Base-by-base conservation (phyloP, 2,797 vertebrate genomes). In the Centroberyx gerrardi region DNA sequence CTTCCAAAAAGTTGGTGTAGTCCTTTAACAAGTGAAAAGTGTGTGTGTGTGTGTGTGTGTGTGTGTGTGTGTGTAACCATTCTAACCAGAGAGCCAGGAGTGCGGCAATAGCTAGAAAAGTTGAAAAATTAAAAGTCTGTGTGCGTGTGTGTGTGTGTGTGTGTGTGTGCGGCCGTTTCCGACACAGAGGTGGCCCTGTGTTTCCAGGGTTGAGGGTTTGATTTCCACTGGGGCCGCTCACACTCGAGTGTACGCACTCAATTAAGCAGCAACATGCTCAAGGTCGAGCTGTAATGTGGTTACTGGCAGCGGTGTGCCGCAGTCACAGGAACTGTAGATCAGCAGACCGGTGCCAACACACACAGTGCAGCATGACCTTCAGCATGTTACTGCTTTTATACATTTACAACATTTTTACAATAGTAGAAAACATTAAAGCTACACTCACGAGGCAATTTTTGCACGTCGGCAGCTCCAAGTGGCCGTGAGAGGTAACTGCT, bases 261-360 rank as follows among this genome's bases (percentile, higher is more conserved):
- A 73, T 85, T 66, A 82, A 65, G 65, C 79, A 72, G 29, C 51
- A 70, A 69, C 80, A 58, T 69, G 42, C 14, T 72, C 22, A 86
- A 90, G 87, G 87, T 87, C 76, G 12, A 10, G 8, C 28, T 28
- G 42, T 0, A 14, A 59, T 15, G 44, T 3, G 49, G 59, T 74
- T 80, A 40, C 38, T 84, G 83, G 85, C 85, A 83, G 77, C 78
- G 17, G 22, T 2, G 51, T 54, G 40, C 17, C 74, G 68, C 65
- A 80, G 73, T 78, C 79, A 74, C 64, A 87, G 68, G 78, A 83
- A 80, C 80, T 78, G 85, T 56, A 81, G 77, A 84, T 81, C 68
- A 63, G 76, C 33, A 33, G 4, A 7, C 33, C 33, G 33, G 33
- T 33, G 33, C 38, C 74, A 18, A 71, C 42, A 64, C 68, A 22